Conservation (phyloP, 2,888 invertebrate species). For the Chloromyia formosa region DNA sequence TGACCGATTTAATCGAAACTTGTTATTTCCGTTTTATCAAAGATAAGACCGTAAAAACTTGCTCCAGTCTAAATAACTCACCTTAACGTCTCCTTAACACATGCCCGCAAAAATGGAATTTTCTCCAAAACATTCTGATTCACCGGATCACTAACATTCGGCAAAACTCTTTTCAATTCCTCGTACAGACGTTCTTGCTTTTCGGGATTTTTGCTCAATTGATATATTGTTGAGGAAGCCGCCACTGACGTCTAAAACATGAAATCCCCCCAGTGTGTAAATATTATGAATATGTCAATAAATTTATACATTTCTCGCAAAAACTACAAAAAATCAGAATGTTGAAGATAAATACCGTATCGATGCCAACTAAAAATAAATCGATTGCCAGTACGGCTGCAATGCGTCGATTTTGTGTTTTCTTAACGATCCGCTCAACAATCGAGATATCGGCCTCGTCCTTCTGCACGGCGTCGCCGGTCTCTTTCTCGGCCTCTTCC, state of each 20-base stretch:
- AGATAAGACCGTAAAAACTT: background rate
- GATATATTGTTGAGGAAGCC: constrained; percentile 77
- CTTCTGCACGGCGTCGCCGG: constrained; percentile 53
- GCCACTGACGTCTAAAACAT: constrained; percentile 74
- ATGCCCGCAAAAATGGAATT: constrained; percentile 77
- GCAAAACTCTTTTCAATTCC: constrained; percentile 70
- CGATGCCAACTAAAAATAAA: constrained; percentile 81
- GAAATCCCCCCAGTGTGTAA: background rate
- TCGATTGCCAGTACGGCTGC: constrained; percentile 80
- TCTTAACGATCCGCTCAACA: constrained; percentile 68
- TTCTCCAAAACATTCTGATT: constrained; percentile 70
- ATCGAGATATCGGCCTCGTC: constrained; percentile 67
- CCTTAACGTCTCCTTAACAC: constrained; percentile 81
- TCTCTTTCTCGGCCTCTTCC: constrained; percentile 62
- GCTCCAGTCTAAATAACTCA: constrained; percentile 55
- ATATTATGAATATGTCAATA: constrained; percentile 33
- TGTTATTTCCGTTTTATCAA: too few relatives aligned
- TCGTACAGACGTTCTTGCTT: constrained; percentile 72
- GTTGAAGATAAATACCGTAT: constrained; percentile 70
- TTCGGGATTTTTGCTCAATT: constrained; percentile 75
- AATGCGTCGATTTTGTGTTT: constrained; percentile 68
- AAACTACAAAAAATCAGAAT: too few relatives aligned
- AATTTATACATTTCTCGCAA: too few relatives aligned
- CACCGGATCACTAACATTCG: constrained; percentile 67
- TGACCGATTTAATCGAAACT: too few relatives aligned